phyloP scores from a whole-genome alignment of 1,140 invertebrate species.

The Rhyzopertha dominica region DNA sequence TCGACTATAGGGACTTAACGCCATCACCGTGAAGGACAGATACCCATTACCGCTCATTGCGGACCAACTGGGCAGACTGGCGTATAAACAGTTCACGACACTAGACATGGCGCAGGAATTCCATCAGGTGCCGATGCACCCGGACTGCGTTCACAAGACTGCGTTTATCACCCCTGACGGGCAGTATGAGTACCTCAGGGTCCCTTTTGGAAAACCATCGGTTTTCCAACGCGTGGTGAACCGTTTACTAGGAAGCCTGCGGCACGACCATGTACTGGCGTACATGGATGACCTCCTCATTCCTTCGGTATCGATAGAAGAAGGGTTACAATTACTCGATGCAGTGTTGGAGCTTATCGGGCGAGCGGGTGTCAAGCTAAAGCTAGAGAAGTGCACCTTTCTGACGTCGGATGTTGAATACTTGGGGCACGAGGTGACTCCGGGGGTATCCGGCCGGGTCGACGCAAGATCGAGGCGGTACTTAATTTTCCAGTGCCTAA shows the following conservation, averaged over 20 bases:
- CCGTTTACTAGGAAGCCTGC: not conserved
- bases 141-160: slow-evolving; percentile 2
- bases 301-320: no score
- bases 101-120: slow-evolving; percentile 19
- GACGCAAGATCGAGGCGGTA: slow-evolving; percentile 8
- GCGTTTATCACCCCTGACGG: slow-evolving; percentile 44
- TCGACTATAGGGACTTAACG: no score
- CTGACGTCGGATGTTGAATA: slow-evolving; percentile 6
- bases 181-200: slow-evolving; percentile 36
- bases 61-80: slow-evolving; percentile 35
- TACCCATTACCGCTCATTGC: slow-evolving; percentile 48
- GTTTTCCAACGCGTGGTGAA: not conserved
- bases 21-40: slow-evolving; percentile 40
- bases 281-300: not conserved
- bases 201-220: slow-evolving; percentile 30
- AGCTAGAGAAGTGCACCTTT: no score
- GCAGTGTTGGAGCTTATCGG: no score
- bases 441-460: not conserved
- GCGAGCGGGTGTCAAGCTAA: no score
- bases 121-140: slow-evolving; percentile 16
- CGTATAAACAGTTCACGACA: slow-evolving; percentile 17
- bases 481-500: slow-evolving; percentile 18
- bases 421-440: slow-evolving; percentile 7
- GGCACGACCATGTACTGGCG: not conserved
- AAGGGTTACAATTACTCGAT: no score